These are phyloP conservation scores for Sebastes schlegelii DNA, from an alignment of 2,113 vertebrate genomes.

Conservation along the genomic window DNA sequence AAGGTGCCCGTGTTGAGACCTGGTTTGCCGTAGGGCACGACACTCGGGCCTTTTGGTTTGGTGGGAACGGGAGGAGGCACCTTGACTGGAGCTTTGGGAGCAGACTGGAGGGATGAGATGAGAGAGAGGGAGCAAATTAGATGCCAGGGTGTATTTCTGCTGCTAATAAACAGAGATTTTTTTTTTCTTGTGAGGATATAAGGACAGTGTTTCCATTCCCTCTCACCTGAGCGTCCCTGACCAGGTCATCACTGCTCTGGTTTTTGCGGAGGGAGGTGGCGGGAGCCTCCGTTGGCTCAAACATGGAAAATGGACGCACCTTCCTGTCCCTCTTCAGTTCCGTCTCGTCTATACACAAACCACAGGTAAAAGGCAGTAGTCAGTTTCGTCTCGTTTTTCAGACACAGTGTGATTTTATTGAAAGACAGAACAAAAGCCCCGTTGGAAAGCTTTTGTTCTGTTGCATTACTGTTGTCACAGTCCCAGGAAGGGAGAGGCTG, in stretches of 20 bases:
- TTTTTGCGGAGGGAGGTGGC: conserved; percentile 90
- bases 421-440: not conserved
- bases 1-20: conserved; percentile 78
- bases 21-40: conserved; percentile 82
- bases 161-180: not conserved
- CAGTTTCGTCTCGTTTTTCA: conserved; percentile 9
- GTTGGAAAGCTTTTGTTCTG: conserved; percentile 3
- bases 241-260: conserved; percentile 96
- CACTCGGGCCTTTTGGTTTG: conserved; percentile 94
- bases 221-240: conserved; percentile 91
- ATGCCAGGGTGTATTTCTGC: not conserved
- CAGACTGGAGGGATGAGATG: conserved; percentile 79
- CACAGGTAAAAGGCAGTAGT: conserved; percentile 20
- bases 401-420: not conserved
- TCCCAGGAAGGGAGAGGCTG: not conserved
- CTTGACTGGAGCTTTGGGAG: conserved; percentile 88
- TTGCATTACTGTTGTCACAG: not conserved
- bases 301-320: conserved; percentile 93
- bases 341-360: conserved; percentile 78
- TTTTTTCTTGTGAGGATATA: not conserved
- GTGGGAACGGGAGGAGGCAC: conserved; percentile 96
- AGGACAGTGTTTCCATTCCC: not conserved
- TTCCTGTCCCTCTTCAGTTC: conserved; percentile 91
- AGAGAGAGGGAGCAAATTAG: conserved; percentile 10
- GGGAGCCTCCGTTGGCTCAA: conserved; percentile 88